phyloP scores from a whole-genome alignment of 2,113 vertebrate species.

The Passerina amoena region DNA sequence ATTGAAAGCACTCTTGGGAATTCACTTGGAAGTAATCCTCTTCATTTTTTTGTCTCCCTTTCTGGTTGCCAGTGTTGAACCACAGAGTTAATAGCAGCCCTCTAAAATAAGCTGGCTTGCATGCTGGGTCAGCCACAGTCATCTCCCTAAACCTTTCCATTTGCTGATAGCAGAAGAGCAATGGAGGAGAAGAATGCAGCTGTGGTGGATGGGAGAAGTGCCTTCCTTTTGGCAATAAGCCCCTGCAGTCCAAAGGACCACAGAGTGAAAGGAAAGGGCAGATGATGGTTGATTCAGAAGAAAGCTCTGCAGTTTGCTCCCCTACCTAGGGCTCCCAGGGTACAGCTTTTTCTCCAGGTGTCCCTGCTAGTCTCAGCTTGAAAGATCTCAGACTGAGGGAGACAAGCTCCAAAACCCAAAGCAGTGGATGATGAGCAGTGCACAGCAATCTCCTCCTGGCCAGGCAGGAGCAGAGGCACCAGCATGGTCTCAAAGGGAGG shows the following conservation, averaged over 20 bases:
- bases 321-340: background rate
- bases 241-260: background rate
- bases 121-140: background rate
- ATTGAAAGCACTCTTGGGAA: constrained; percentile 13
- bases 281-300: background rate
- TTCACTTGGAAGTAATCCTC: background rate
- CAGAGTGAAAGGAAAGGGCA: background rate
- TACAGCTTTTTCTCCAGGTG: background rate
- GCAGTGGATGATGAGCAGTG: background rate
- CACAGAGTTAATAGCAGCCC: constrained; percentile 3
- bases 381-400: background rate
- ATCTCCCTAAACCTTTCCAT: background rate
- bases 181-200: background rate
- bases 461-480: background rate
- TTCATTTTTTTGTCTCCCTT: constrained; percentile 2
- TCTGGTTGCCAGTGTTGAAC: constrained; percentile 25
- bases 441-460: background rate
- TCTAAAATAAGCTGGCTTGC: background rate
- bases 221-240: background rate
- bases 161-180: background rate
- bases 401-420: background rate
- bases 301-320: background rate
- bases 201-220: background rate
- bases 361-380: background rate
- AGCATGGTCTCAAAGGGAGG: background rate